Percentiles rank a stretch among this genome's conserved stretches.
These are phyloP conservation scores for Anodontia alba DNA, from an alignment of 2,888 invertebrate species.

Conservation along the genomic window DNA sequence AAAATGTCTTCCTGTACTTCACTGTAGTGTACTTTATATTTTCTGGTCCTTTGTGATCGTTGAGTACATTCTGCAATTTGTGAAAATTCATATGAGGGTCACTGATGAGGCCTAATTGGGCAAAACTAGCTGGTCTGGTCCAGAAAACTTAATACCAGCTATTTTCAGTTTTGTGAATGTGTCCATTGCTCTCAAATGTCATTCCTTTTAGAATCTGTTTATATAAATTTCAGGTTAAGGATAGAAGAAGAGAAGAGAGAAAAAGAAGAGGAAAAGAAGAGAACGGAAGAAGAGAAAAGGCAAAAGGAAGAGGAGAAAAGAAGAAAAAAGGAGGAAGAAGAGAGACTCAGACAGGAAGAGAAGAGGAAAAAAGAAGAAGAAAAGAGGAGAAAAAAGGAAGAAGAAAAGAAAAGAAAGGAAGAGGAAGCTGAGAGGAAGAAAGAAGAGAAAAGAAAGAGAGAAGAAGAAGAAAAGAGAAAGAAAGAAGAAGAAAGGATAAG, in stretches of 20 bases:
- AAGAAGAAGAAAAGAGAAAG: slow-evolving; percentile 40
- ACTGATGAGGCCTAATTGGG: too few relatives aligned
- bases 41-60: too few relatives aligned
- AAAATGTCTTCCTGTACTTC: too few relatives aligned
- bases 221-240: too few relatives aligned
- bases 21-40: too few relatives aligned
- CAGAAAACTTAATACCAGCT: too few relatives aligned
- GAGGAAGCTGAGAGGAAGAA: slow-evolving; percentile 41
- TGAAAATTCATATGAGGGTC: too few relatives aligned
- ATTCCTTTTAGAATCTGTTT: too few relatives aligned
- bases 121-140: too few relatives aligned
- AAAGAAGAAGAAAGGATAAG: slow-evolving; percentile 32
- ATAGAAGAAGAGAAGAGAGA: slow-evolving; percentile 44
- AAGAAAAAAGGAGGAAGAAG: slow-evolving; percentile 42
- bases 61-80: too few relatives aligned
- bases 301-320: slow-evolving; percentile 47
- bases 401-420: slow-evolving; percentile 48
- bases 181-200: too few relatives aligned
- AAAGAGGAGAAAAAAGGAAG: slow-evolving; percentile 48
- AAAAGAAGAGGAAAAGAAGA: slow-evolving; percentile 39
- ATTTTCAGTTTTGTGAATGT: too few relatives aligned
- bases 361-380: slow-evolving; percentile 36
- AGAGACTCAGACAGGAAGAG: slow-evolving; percentile 42
- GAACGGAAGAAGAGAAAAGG: slow-evolving; percentile 51
- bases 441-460: slow-evolving; percentile 38